phyloP scores from a whole-genome alignment of 2,888 invertebrate species.

The Diogma glabrata region DNA sequence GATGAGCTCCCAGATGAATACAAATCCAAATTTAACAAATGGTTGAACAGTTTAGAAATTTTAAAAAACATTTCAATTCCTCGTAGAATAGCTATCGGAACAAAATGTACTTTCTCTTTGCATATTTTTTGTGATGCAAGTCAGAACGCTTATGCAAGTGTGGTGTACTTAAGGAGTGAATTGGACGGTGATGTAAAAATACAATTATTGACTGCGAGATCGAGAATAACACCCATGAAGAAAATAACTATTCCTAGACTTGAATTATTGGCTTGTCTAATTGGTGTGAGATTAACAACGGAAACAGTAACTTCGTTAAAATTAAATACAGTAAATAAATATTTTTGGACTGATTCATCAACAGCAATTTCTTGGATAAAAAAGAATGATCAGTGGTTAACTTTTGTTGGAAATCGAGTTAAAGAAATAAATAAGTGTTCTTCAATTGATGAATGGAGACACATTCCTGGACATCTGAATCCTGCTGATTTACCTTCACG shows the following conservation, averaged over 20 bases:
- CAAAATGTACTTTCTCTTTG: no score
- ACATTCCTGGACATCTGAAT: constrained; percentile 23
- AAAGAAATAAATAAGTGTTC: constrained; percentile 7
- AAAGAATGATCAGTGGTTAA: constrained; percentile 10
- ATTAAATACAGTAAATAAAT: constrained; percentile 14
- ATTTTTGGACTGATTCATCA: constrained; percentile 20
- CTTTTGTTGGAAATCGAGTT: constrained; percentile 13
- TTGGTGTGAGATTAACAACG: constrained; percentile 20
- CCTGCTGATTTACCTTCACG: constrained; percentile 26
- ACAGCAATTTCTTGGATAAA: background rate
- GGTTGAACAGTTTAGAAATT: no score
- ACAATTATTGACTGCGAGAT: constrained; percentile 21
- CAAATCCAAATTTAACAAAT: no score
- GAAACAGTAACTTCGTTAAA: no score
- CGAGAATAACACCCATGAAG: constrained; percentile 23
- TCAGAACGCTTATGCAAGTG: background rate
- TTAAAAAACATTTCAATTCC: no score
- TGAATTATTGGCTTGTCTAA: constrained; percentile 23
- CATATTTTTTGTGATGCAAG: constrained; percentile 10
- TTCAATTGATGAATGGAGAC: background rate
- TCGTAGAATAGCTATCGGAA: no score
- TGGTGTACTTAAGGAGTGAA: constrained; percentile 19
- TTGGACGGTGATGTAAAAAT: constrained; percentile 14
- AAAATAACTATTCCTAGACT: constrained; percentile 24
- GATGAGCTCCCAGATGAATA: no score